These are phyloP conservation scores for Calliphora vomitoria DNA, from an alignment of 2,888 invertebrate genomes.

Conservation along the genomic window DNA sequence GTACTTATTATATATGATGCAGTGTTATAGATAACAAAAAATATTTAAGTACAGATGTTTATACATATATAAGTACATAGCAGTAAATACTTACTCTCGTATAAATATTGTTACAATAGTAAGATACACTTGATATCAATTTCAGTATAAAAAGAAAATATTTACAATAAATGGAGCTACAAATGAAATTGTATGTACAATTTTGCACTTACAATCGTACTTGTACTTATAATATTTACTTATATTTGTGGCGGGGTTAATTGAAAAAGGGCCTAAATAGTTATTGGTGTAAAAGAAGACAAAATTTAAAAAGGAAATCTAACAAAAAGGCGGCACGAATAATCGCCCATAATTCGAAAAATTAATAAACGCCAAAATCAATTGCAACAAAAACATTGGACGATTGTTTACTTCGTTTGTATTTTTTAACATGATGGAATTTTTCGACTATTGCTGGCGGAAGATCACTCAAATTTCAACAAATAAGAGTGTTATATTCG, in stretches of 20 bases:
- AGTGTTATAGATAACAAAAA: conserved; percentile 32
- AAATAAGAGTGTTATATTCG: no score
- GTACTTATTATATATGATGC: not conserved
- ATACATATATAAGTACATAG: not conserved
- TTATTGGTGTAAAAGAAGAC: not conserved
- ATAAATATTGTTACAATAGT: conserved; percentile 7
- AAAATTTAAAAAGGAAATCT: no score
- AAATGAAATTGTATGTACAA: conserved; percentile 58
- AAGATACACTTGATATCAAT: conserved; percentile 65
- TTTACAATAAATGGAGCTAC: conserved; percentile 54
- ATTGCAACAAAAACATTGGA: no score
- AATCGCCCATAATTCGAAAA: no score
- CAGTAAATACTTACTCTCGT: not conserved
- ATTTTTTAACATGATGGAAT: no score
- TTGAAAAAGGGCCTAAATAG: conserved; percentile 34
- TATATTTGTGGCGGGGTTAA: not conserved
- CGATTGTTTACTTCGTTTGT: no score
- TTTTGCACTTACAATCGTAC: conserved; percentile 51
- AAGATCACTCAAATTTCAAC: no score
- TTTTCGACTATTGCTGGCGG: no score
- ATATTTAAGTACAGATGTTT: not conserved
- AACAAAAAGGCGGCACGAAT: no score
- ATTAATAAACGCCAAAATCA: no score
- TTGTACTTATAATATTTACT: conserved; percentile 33
- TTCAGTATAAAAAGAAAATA: conserved; percentile 59